Conservation (phyloP, 2,797 vertebrate species). For the Macropus fuliginosus region DNA sequence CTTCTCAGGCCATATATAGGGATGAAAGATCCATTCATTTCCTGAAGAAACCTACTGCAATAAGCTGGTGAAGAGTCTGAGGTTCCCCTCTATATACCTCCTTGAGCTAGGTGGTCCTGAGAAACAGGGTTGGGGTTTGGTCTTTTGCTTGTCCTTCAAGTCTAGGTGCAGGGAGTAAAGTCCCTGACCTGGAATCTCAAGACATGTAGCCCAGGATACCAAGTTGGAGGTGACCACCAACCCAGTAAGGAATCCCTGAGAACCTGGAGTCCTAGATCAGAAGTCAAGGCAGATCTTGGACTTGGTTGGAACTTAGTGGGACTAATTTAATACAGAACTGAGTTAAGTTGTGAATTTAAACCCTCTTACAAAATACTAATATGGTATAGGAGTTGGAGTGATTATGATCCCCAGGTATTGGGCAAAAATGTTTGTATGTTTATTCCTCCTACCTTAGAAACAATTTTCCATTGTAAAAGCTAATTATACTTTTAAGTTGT, state of each 20-base stretch:
- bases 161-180: background rate
- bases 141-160: background rate
- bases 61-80: no score
- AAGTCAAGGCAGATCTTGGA: background rate
- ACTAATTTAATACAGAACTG: background rate
- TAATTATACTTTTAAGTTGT: background rate
- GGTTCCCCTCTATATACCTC: background rate
- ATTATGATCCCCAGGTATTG: background rate
- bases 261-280: background rate
- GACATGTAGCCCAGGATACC: background rate
- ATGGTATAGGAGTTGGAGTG: background rate
- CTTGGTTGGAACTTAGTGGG: background rate
- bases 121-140: background rate
- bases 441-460: background rate
- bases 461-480: background rate
- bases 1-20: background rate
- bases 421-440: background rate
- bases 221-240: background rate
- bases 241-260: background rate
- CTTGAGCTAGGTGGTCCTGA: background rate
- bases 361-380: background rate
- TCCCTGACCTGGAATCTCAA: background rate
- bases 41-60: background rate
- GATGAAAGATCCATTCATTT: background rate
- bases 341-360: background rate